Base-by-base conservation (phyloP, 2,797 vertebrate species). In the Oreonectes daqikongensis region DNA sequence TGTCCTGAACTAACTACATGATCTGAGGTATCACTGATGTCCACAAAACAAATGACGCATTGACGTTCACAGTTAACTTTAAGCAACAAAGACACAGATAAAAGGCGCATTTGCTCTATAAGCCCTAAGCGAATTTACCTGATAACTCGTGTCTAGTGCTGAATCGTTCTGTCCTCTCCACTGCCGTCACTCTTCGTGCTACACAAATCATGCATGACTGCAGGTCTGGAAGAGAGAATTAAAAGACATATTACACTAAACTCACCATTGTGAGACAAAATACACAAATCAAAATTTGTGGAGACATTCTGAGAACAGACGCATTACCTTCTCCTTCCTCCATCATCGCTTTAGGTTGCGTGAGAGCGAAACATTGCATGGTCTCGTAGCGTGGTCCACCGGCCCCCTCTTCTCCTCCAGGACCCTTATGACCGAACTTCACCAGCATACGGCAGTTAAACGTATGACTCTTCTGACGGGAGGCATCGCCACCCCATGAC, bases 151-250 rank as follows among this genome's bases (percentile, higher is more conserved):
- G 98, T 50, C 95, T 95, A 38, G 97, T 99, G 83, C 95, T 96
- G 84, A 99, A 99, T 73, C 95, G 95, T 87, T 99, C 98, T 0
- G 94, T 90, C 79, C 96, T 92, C 88, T 99, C 98, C 35, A 94
- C 89, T 8, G 94, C 88, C n/a, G 94, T 90, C 69, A 98, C 94
- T 60, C 96, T 95, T 24, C 98, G 94, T 0, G 96, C 97, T 85
- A 99, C 98, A 77, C 97, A 99, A 87, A 99, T 99, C 97, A 99
- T 98, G 85, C 98, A 99, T 12, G 97, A 98, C 83, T 99, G 98
- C 82, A 99, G 92, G 88, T 99, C 98, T 99, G 87, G 75, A 61
- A 65, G 80, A 75, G 76, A 55, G 4, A 73, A 35, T 35, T n/a
- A 20, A 10, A 61, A 61, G 5, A 30, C 26, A 9, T 28, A 8